phyloP scores from a whole-genome alignment of 2,888 invertebrate genomes.

The Frankliniella intonsa region DNA sequence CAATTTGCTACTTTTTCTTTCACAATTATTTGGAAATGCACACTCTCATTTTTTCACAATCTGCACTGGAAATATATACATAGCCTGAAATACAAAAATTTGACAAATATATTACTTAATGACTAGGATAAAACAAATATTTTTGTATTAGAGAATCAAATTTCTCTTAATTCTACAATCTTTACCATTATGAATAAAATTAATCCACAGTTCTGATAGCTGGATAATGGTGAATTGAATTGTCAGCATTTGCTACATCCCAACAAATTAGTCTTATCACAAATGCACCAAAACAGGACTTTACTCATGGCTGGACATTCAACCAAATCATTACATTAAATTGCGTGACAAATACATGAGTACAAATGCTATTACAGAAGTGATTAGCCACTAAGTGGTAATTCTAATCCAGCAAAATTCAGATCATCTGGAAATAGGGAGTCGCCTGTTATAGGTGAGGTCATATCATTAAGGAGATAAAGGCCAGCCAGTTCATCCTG shows the following conservation, averaged over 20 bases:
- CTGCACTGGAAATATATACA: background rate
- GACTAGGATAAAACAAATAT: slow-evolving; percentile 14
- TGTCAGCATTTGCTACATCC: too few species aligned
- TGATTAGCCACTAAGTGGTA: slow-evolving; percentile 37
- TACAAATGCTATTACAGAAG: too few species aligned
- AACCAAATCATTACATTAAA: background rate
- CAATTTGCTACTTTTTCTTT: background rate
- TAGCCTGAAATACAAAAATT: background rate
- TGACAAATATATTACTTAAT: slow-evolving; percentile 20
- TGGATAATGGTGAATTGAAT: too few species aligned
- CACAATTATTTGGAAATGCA: background rate
- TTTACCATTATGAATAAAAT: background rate
- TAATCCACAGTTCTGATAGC: background rate
- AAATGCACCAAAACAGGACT: too few species aligned
- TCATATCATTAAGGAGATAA: background rate
- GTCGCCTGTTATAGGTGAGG: slow-evolving; percentile 45
- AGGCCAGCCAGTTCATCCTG: slow-evolving; percentile 3
- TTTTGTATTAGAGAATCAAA: background rate
- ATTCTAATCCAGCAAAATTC: slow-evolving; percentile 53
- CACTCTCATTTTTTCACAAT: background rate
- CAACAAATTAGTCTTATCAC: too few species aligned
- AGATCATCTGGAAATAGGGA: slow-evolving; percentile 52
- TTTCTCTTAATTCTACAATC: too few species aligned
- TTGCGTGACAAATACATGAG: too few species aligned
- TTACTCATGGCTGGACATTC: background rate